Evolutionary conservation across 2,888 invertebrate species (phyloP).

Genomic region (Pycnomerus fuliginosus): DNA sequence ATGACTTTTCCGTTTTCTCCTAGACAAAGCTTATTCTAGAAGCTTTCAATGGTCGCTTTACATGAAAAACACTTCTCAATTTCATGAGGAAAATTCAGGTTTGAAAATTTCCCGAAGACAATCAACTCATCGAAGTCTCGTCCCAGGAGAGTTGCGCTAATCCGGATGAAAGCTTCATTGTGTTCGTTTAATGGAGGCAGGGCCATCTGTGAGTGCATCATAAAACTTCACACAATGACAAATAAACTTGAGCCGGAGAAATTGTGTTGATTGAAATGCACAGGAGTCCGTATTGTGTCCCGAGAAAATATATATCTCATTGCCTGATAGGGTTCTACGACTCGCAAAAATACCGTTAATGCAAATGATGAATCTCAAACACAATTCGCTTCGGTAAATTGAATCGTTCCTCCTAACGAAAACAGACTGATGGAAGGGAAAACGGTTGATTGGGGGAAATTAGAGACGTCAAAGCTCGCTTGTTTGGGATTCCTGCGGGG

Average conservation of each 20-base stretch:
- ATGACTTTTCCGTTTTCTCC: constrained; percentile 52
- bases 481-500: too few relatives aligned
- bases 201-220: constrained; percentile 40
- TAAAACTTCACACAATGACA: constrained; percentile 38
- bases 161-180: constrained; percentile 45
- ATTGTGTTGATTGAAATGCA: constrained; percentile 51
- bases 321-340: constrained; percentile 11
- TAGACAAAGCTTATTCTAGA: constrained; percentile 51
- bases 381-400: constrained; percentile 27
- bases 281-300: constrained; percentile 20
- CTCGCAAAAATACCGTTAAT: constrained; percentile 25
- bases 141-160: constrained; percentile 41
- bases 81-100: not conserved
- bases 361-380: constrained; percentile 23
- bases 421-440: constrained; percentile 21
- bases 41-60: constrained; percentile 48
- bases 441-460: constrained; percentile 18
- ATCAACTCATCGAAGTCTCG: constrained; percentile 31
- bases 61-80: constrained; percentile 29
- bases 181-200: constrained; percentile 41
- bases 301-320: constrained; percentile 19
- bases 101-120: too few relatives aligned
- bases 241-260: constrained; percentile 40
- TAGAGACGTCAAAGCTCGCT: too few relatives aligned
- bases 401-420: constrained; percentile 26